phyloP scores from a whole-genome alignment of 2,797 vertebrate genomes.

The Cynodonichthys magdalenae region DNA sequence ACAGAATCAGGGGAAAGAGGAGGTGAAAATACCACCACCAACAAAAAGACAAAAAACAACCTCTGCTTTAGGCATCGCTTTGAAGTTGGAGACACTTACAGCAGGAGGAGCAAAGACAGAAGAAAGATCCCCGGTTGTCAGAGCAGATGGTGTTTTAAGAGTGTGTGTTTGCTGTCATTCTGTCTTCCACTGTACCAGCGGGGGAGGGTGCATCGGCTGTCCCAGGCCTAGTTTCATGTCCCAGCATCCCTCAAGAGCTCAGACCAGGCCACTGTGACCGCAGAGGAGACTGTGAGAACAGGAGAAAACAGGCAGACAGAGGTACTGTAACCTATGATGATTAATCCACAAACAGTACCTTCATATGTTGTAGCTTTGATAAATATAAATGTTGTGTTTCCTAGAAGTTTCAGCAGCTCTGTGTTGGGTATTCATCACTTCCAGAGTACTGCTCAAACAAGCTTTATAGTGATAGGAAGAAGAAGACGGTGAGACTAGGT shows the following conservation, averaged over 20 bases:
- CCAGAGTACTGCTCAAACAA: conserved; percentile 24
- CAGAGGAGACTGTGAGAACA: conserved; percentile 56
- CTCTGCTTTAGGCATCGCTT: conserved; percentile 23
- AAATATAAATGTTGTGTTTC: conserved; percentile 10
- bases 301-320: conserved; percentile 60
- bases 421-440: conserved; percentile 18
- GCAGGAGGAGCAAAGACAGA: conserved; percentile 36
- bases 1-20: conserved; percentile 27
- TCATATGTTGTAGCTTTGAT: conserved; percentile 3
- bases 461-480: conserved; percentile 7
- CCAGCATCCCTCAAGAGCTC: conserved; percentile 75
- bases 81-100: conserved; percentile 37
- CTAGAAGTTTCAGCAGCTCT: conserved; percentile 54
- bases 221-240: conserved; percentile 77
- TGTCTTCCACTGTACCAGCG: conserved; percentile 51
- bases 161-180: conserved; percentile 59
- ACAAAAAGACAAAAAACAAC: conserved; percentile 10
- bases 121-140: conserved; percentile 20
- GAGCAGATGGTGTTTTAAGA: conserved; percentile 34
- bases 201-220: conserved; percentile 68
- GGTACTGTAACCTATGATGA: conserved; percentile 65
- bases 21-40: conserved; percentile 7
- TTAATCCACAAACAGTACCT: conserved; percentile 12
- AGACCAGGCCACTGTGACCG: conserved; percentile 60
- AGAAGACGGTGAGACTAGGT: no score